Base-by-base conservation (phyloP, 2,113 vertebrate genomes). In the Myrmecobius fasciatus region DNA sequence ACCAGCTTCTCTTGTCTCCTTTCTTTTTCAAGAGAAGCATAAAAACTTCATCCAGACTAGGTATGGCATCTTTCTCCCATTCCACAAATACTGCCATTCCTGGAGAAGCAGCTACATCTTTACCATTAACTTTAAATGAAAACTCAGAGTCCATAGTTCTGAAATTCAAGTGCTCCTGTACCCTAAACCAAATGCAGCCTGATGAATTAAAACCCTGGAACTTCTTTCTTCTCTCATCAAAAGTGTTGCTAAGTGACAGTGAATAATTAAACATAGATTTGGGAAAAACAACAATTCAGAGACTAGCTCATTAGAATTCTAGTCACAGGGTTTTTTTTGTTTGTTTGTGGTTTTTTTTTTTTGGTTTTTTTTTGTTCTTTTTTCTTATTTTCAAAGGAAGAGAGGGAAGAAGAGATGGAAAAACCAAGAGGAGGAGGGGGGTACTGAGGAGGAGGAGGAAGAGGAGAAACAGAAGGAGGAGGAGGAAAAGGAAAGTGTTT, bases 241-340 rank as follows among this genome's bases (percentile, higher is more conserved):
- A 92, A 3, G 0, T 3, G 95, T 97, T 96, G 92, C 94, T 96
- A 95, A 96, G 96, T 94, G 93, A 94, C 92, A 1, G 95, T 53
- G 92, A 1, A 12, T 96, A 96, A 94, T 94, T 92, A 96, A 95
- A 93, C 96, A 91, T 36, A 93, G 89, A 91, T 91, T 95, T 91
- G 46, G 52, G 90, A 91, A 43, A 24, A 53, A 17, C 89, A 52
- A 93, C 0, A 0, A 53, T 94, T 93, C 93, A 43, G 93, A 95
- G 93, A 94, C 75, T 83, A 48, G 92, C 93, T 96, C n/a, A 94
- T 47, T 94, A 93, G 22, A 94, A 92, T 97, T 98, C 91, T 53
- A 97, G 89, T 75, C 88, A 95, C 0, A 3, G 49, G n/a, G n/a
- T 52, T 75, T 43, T 83, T 7, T 83, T n/a, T 75, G 8, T 5